Percentiles rank a stretch among this genome's conserved stretches.
phyloP scores from a whole-genome alignment of 2,888 invertebrate species.

The Thecocarcelia acutangulata region DNA sequence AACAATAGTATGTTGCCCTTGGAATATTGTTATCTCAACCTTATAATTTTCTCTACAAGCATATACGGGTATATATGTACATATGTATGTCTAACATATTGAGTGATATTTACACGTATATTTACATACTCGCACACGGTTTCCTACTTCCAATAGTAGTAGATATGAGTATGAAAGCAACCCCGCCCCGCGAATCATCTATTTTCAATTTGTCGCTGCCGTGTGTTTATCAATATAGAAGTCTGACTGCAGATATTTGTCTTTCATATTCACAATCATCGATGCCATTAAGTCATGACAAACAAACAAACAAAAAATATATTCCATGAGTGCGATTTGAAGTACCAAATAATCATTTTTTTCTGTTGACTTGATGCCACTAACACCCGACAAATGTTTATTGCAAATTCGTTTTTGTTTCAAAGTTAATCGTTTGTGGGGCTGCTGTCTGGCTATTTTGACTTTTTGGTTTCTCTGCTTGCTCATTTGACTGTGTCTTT shows the following conservation, averaged over 20 bases:
- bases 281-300: constrained; percentile 36
- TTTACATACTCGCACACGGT: no score
- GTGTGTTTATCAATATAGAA: neutral
- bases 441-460: constrained; percentile 23
- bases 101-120: no score
- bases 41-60: no score
- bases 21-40: no score
- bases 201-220: neutral
- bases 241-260: neutral
- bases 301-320: neutral
- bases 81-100: no score
- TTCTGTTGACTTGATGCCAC: constrained; percentile 17
- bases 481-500: constrained; percentile 52
- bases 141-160: no score
- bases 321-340: constrained; percentile 5
- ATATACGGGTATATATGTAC: no score
- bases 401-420: constrained; percentile 17
- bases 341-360: neutral
- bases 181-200: no score
- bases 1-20: no score
- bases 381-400: constrained; percentile 39
- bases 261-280: constrained; percentile 18
- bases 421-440: neutral
- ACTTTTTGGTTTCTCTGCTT: constrained; percentile 22
- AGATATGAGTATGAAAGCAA: no score